phyloP scores from a whole-genome alignment of 2,797 vertebrate species.

The Leuciscus waleckii region DNA sequence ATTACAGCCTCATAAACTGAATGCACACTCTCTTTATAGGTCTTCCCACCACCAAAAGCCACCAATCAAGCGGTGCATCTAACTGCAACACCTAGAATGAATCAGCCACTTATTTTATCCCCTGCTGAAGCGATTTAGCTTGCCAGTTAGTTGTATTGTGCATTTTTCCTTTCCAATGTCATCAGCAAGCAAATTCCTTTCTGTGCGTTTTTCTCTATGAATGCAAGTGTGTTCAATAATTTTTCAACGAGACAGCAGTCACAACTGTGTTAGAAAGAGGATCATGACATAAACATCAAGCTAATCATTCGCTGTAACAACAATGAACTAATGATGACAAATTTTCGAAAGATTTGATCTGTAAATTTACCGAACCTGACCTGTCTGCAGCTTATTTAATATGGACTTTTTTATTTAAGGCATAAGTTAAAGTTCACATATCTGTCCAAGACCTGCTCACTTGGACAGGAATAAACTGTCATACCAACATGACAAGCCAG shows the following conservation, averaged over 20 bases:
- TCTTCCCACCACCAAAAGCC: constrained; percentile 48
- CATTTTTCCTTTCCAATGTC: constrained; percentile 37
- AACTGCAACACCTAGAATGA: constrained; percentile 36
- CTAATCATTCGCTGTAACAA: background rate
- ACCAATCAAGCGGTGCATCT: constrained; percentile 56
- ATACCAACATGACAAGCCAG: background rate
- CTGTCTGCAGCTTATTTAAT: constrained; percentile 17
- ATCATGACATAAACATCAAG: constrained; percentile 11
- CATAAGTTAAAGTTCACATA: background rate
- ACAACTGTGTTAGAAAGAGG: background rate
- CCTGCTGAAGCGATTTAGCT: constrained; percentile 48
- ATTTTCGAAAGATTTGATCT: constrained; percentile 5
- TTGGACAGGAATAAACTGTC: too few species aligned
- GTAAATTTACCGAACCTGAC: constrained; percentile 19
- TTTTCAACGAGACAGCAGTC: constrained; percentile 16
- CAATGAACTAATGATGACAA: constrained; percentile 18
- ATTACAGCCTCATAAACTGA: constrained; percentile 67
- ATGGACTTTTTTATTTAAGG: background rate
- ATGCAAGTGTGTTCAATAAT: constrained; percentile 43
- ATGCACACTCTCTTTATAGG: constrained; percentile 59
- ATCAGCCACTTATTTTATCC: constrained; percentile 47
- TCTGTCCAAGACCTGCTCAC: background rate
- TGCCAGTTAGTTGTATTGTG: constrained; percentile 50
- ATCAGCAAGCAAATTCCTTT: constrained; percentile 48
- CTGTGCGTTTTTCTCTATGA: constrained; percentile 26